phyloP scores from a whole-genome alignment of 2,797 vertebrate genomes.

The Enteromius viviparus region DNA sequence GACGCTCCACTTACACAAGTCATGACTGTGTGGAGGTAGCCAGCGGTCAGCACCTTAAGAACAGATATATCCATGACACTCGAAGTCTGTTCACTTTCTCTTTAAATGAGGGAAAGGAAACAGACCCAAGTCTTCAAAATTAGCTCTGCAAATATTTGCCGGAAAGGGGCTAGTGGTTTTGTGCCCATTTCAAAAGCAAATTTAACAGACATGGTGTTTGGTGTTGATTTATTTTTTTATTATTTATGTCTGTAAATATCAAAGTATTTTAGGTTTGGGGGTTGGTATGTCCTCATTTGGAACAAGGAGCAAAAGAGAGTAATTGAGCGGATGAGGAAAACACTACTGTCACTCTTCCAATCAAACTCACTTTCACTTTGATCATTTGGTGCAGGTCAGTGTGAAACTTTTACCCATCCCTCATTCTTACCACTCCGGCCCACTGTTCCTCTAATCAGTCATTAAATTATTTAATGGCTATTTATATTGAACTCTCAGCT shows the following conservation, averaged over 20 bases:
- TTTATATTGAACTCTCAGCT: neutral
- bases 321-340: slow-evolving; percentile 25
- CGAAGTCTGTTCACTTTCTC: slow-evolving; percentile 58
- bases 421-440: neutral
- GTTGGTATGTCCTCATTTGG: slow-evolving; percentile 73
- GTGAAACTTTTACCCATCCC: neutral
- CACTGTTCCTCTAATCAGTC: neutral
- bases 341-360: slow-evolving; percentile 33
- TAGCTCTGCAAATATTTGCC: slow-evolving; percentile 86
- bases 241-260: slow-evolving; percentile 81
- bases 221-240: slow-evolving; percentile 78
- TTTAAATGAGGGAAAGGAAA: slow-evolving; percentile 66
- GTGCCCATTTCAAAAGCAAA: slow-evolving; percentile 76
- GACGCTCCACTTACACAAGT: slow-evolving; percentile 62
- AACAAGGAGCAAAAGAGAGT: slow-evolving; percentile 63
- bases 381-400: slow-evolving; percentile 6
- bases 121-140: slow-evolving; percentile 76
- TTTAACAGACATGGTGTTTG: slow-evolving; percentile 77
- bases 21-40: slow-evolving; percentile 52
- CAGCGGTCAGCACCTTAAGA: slow-evolving; percentile 55
- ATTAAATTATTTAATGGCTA: neutral
- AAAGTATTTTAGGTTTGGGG: slow-evolving; percentile 76
- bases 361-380: neutral
- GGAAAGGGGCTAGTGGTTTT: slow-evolving; percentile 76
- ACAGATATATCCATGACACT: slow-evolving; percentile 59